These are phyloP conservation scores for Microtus richardsoni DNA, from an alignment of 2,113 vertebrate genomes.

Conservation along the genomic window DNA sequence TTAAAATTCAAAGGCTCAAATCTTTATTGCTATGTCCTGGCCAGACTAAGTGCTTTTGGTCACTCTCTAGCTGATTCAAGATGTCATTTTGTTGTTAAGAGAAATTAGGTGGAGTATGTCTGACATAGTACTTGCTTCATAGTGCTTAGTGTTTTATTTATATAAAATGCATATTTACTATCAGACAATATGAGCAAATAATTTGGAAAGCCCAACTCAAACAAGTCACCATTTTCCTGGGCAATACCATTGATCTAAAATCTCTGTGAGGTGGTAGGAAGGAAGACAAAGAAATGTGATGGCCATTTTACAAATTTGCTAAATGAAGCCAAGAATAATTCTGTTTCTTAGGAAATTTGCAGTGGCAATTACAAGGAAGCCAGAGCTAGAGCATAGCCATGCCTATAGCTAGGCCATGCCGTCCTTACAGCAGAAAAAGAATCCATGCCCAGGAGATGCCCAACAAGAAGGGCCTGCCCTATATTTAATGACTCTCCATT, in stretches of 20 bases:
- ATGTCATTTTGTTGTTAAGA: neutral
- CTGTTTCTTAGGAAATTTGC: neutral
- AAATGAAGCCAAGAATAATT: conserved; percentile 46
- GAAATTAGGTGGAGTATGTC: neutral
- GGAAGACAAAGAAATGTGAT: conserved; percentile 19
- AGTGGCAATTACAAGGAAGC: neutral
- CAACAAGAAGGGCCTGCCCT: conserved; percentile 49
- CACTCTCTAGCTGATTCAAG: neutral
- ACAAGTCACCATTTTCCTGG: neutral
- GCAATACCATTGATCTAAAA: neutral
- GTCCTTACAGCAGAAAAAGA: conserved; percentile 18
- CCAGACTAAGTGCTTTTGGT: neutral
- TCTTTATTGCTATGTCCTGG: conserved; percentile 23
- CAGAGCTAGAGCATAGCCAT: neutral
- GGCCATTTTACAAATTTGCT: neutral
- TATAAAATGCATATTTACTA: neutral
- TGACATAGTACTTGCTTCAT: conserved; percentile 6
- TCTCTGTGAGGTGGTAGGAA: neutral
- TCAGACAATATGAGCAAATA: neutral
- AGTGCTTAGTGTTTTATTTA: conserved; percentile 30
- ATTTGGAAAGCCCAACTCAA: conserved; percentile 20
- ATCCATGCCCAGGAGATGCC: neutral
- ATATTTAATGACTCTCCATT: conserved; percentile 64
- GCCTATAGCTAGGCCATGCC: neutral
- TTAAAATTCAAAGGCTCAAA: conserved; percentile 57